Base-by-base conservation (phyloP, 1,140 invertebrate genomes). In the Centruroides vittatus region DNA sequence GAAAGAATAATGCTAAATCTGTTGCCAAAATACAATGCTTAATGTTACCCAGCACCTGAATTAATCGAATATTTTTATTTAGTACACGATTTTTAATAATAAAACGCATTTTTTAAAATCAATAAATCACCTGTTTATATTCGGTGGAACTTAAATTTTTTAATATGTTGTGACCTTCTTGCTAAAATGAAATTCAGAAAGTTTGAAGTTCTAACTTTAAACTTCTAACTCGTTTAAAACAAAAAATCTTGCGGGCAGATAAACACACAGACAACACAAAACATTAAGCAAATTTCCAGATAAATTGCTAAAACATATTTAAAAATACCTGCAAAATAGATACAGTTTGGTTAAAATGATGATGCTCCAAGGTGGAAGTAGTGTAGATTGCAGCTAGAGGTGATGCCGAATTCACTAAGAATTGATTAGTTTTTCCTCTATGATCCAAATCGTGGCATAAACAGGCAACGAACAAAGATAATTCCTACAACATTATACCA, bases 261-360 rank as follows among this genome's bases (percentile, higher is more conserved):
- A 23, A 23, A 23, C 23, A 23, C 2, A 23, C 23, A 23, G 23
- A 23, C 23, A 23, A 23, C 23, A 23, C 23, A 2, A 23, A 23
- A 23, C 23, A 23, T 23, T 23, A 23, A 23, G 23, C 23, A 2
- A 23, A 23, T 23, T 23, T 23, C 23, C 2, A 0, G 23, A 23
- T 23, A 23, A 23, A 23, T 23, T 23, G 2, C 23, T 23, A 23
- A 23, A 23, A 23, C 23, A 23, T 23, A 23, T 23, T 23, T 23
- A 23, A 23, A 23, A 23, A 23, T 23, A 86, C 84, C 72, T 88
- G 85, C 6, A 90, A 72, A 68, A 91, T 90, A 8, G 84, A 85
- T 8, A 89, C 84, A 3, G 88, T 89, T 68, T 88, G 86, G 71
- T 90, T 90, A 69, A 89, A 91, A 71, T 90, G 88, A 70, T 90